Conservation (phyloP, 2,888 invertebrate genomes). For the Falcaria lacertinaria region DNA sequence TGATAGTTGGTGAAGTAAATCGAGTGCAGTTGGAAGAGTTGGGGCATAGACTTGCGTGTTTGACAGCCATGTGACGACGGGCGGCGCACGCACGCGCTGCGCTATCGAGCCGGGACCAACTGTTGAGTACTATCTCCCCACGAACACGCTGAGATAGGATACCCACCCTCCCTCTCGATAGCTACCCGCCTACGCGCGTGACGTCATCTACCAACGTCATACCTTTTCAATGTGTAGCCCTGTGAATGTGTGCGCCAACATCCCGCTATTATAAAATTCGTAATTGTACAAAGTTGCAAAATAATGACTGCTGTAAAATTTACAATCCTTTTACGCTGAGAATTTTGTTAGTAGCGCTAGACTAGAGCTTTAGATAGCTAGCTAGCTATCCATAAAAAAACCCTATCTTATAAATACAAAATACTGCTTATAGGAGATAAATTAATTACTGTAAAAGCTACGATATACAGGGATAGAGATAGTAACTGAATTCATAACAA, state of each 20-base stretch:
- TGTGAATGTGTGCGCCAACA: neutral
- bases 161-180: too few relatives aligned
- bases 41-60: constrained; percentile 26
- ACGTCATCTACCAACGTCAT: constrained; percentile 56
- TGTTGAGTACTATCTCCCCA: constrained; percentile 55
- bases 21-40: constrained; percentile 11
- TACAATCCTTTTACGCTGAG: too few relatives aligned
- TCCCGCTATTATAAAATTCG: neutral
- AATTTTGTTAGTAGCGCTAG: too few relatives aligned
- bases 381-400: too few relatives aligned
- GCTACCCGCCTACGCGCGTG: constrained; percentile 39
- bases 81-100: constrained; percentile 62
- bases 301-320: too few relatives aligned
- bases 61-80: constrained; percentile 48
- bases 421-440: too few relatives aligned
- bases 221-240: constrained; percentile 28
- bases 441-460: too few relatives aligned
- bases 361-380: too few relatives aligned
- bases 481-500: too few relatives aligned
- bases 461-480: too few relatives aligned
- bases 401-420: too few relatives aligned
- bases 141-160: constrained; percentile 16
- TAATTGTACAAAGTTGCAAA: neutral
- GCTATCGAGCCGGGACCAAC: constrained; percentile 70
- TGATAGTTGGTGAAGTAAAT: constrained; percentile 3